These are phyloP conservation scores for Polyommatus icarus DNA, from an alignment of 2,888 invertebrate genomes.

Conservation along the genomic window DNA sequence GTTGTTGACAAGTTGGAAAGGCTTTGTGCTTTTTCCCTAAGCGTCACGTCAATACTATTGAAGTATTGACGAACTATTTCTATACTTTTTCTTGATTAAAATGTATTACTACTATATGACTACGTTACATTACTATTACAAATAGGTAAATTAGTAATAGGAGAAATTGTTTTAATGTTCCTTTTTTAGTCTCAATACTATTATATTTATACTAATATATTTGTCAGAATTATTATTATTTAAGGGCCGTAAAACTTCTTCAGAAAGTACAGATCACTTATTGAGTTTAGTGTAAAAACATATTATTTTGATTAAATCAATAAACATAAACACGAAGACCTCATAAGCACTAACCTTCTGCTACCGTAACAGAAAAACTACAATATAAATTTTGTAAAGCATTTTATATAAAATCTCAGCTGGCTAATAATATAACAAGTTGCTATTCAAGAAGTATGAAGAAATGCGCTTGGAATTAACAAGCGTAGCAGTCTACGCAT, in stretches of 20 bases:
- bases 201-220: no score
- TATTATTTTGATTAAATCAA: background rate
- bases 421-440: slow-evolving; percentile 6
- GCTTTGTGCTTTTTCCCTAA: background rate
- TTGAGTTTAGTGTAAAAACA: no score
- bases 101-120: no score
- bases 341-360: no score
- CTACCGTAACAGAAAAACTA: background rate
- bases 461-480: background rate
- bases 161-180: no score
- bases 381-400: background rate
- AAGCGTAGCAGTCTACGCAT: slow-evolving; percentile 29
- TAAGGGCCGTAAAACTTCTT: no score
- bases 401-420: background rate
- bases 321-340: background rate
- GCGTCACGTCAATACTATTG: background rate
- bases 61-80: background rate
- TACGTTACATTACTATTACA: no score
- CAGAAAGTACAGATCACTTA: no score
- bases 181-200: no score
- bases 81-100: background rate
- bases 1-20: background rate
- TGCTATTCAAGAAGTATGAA: slow-evolving; percentile 11
- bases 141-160: no score
- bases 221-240: no score